Conservation (phyloP, 2,797 vertebrate genomes). For the Anniella stebbinsi region DNA sequence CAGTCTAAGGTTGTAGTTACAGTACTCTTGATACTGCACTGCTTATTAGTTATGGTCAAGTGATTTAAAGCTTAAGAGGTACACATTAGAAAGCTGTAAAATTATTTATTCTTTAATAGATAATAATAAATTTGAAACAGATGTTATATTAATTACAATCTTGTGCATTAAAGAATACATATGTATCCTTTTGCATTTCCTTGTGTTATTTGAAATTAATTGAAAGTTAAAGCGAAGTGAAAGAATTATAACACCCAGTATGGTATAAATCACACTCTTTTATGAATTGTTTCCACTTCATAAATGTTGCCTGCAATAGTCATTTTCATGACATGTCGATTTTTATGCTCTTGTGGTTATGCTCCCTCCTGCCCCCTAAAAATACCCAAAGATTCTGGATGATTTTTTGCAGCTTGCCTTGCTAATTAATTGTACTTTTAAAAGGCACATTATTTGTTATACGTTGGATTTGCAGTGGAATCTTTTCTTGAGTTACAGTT, state of each 20-base stretch:
- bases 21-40: conserved; percentile 70
- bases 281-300: conserved; percentile 8
- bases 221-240: conserved; percentile 54
- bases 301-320: conserved; percentile 33
- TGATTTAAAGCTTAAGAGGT: conserved; percentile 79
- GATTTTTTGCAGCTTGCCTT: neutral
- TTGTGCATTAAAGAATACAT: conserved; percentile 68
- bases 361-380: neutral
- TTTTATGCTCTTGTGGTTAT: conserved; percentile 7
- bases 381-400: neutral
- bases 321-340: neutral
- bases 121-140: conserved; percentile 75
- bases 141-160: conserved; percentile 75
- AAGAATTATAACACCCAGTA: conserved; percentile 21
- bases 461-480: neutral
- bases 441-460: neutral
- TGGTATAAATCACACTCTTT: neutral
- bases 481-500: neutral
- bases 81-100: conserved; percentile 74
- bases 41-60: conserved; percentile 81
- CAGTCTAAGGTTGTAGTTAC: conserved; percentile 74
- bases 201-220: conserved; percentile 68
- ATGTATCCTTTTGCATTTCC: conserved; percentile 69
- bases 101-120: conserved; percentile 81
- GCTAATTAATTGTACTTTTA: neutral